Conservation (phyloP, 2,888 invertebrate species). For the Bruchidius siliquastri region DNA sequence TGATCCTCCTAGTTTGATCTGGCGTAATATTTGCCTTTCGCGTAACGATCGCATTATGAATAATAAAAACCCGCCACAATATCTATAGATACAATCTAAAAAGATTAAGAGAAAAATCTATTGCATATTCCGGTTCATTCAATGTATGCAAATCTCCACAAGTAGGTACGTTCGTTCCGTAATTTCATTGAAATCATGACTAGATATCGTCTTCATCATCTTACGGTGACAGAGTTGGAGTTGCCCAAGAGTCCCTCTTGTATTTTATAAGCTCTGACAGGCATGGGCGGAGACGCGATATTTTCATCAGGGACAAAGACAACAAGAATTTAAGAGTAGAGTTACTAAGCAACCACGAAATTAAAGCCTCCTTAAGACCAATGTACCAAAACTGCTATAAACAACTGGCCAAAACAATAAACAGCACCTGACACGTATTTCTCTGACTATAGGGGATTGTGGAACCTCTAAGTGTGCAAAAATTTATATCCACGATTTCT, state of each 20-base stretch:
- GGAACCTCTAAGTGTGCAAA: too few relatives aligned
- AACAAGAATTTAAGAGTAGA: too few relatives aligned
- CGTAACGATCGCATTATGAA: neutral
- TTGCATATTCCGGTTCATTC: neutral
- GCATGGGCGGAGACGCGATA: too few relatives aligned
- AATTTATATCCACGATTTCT: too few relatives aligned
- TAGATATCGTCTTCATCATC: neutral
- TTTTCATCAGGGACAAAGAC: too few relatives aligned
- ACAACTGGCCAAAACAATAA: too few relatives aligned
- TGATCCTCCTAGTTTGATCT: neutral
- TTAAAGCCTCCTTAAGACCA: too few relatives aligned
- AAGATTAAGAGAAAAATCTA: neutral
- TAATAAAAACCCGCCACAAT: neutral
- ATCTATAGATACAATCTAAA: neutral
- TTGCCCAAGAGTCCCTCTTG: neutral
- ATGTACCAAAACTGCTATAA: too few relatives aligned
- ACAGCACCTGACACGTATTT: too few relatives aligned
- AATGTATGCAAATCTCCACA: neutral
- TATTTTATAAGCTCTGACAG: too few relatives aligned
- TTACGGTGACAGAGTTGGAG: neutral
- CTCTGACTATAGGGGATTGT: too few relatives aligned
- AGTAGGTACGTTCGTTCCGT: neutral
- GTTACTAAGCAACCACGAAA: too few relatives aligned
- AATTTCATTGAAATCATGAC: neutral
- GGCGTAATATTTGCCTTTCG: neutral